Conservation (phyloP, 2,797 vertebrate genomes). For the Gymnothorax reevesii region DNA sequence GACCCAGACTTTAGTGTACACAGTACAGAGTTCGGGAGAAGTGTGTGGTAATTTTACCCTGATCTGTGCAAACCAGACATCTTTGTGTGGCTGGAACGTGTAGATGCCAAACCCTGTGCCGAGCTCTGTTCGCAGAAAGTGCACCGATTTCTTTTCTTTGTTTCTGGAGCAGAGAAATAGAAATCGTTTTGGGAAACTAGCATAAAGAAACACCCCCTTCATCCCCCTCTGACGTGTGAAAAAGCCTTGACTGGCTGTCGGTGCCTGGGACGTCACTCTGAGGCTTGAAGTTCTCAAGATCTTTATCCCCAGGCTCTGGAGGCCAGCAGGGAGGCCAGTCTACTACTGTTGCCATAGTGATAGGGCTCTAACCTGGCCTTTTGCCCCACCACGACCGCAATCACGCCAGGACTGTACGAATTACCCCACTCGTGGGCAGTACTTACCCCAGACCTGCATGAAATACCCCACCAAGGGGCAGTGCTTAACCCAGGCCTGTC, state of each 20-base stretch:
- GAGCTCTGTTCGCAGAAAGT: background rate
- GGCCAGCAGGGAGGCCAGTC: background rate
- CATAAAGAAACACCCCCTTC: background rate
- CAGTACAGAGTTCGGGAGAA: background rate
- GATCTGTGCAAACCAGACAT: background rate
- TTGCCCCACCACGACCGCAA: background rate
- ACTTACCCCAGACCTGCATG: background rate
- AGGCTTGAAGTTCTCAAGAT: background rate
- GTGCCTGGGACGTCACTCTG: background rate
- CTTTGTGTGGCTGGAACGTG: background rate
- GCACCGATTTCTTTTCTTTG: background rate
- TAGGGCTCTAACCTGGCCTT: background rate
- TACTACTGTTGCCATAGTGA: too few species aligned
- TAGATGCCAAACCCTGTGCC: background rate
- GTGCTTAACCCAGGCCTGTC: too few species aligned
- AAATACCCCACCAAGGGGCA: background rate
- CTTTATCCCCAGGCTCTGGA: background rate
- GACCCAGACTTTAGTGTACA: background rate
- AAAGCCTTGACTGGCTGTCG: background rate
- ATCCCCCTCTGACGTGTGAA: background rate
- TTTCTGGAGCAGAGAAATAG: background rate
- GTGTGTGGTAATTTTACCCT: background rate
- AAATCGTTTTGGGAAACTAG: background rate
- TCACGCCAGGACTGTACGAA: background rate
- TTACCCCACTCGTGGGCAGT: background rate